phyloP scores from a whole-genome alignment of 2,888 invertebrate species.

The Dynastes tityus region DNA sequence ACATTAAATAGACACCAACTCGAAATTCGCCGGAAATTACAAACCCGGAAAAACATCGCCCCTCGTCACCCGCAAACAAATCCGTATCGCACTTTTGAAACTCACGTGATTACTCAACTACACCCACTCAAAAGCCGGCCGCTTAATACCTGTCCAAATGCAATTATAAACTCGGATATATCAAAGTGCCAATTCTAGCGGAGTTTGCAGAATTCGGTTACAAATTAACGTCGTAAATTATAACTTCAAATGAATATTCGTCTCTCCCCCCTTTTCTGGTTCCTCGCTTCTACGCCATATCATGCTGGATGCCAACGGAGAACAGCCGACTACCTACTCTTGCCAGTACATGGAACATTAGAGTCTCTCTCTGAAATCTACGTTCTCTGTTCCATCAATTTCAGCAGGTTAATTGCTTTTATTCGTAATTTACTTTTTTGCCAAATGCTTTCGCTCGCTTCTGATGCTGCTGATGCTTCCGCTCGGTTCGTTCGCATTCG shows the following conservation, averaged over 20 bases:
- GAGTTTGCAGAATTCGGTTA: slow-evolving; percentile 59
- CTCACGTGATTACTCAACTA: background rate
- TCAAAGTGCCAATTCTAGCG: slow-evolving; percentile 59
- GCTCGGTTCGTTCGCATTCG: background rate
- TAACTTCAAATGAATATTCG: slow-evolving; percentile 57
- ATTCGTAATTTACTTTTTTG: slow-evolving; percentile 58
- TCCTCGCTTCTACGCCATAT: background rate
- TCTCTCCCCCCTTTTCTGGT: background rate
- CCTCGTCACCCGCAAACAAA: background rate
- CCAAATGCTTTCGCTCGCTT: slow-evolving; percentile 1
- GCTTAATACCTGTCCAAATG: slow-evolving; percentile 38
- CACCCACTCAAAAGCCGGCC: background rate
- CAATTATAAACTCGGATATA: slow-evolving; percentile 59
- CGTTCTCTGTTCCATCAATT: slow-evolving; percentile 58
- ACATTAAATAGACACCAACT: no score
- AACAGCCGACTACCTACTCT: background rate
- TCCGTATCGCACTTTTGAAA: background rate
- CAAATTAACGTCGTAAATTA: slow-evolving; percentile 61
- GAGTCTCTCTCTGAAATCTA: slow-evolving; percentile 47
- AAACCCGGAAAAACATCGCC: background rate
- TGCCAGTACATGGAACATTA: background rate
- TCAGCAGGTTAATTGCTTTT: slow-evolving; percentile 59
- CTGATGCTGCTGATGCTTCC: background rate
- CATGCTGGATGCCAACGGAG: background rate
- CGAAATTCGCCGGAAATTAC: background rate